Evolutionary conservation across 2,797 vertebrate genomes (phyloP).

Genomic region (Spinus pinus): DNA sequence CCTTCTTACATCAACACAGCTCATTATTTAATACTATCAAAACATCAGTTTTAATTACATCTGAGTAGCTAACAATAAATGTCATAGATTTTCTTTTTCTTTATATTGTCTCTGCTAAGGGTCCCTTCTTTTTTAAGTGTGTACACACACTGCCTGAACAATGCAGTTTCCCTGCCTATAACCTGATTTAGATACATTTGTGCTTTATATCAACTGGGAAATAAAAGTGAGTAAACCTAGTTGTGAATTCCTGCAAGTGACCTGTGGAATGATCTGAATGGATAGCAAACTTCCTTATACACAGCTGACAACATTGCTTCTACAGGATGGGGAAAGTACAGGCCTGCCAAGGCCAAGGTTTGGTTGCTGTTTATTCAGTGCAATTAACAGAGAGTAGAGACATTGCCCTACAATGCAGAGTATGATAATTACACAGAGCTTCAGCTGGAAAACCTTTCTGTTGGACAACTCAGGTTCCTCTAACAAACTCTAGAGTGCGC

Average conservation of each 20-base stretch:
- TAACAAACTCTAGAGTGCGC: neutral
- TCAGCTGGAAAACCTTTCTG: neutral
- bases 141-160: neutral
- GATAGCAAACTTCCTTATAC: neutral
- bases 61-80: neutral
- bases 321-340: neutral
- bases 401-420: neutral
- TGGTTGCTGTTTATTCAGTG: neutral
- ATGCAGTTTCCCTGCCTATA: neutral
- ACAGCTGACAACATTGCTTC: neutral
- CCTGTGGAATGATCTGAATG: neutral
- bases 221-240: neutral
- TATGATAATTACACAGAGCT: neutral
- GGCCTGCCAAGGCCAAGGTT: neutral
- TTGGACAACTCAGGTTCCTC: neutral
- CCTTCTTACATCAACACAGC: neutral
- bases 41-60: constrained; percentile 8
- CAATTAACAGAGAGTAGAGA: neutral
- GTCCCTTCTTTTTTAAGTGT: neutral
- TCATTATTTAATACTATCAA: constrained; percentile 15
- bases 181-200: neutral
- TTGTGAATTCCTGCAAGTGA: neutral
- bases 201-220: neutral
- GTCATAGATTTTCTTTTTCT: neutral
- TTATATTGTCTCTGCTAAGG: neutral